phyloP scores from a whole-genome alignment of 2,113 vertebrate genomes.

The Accipiter cooperii region DNA sequence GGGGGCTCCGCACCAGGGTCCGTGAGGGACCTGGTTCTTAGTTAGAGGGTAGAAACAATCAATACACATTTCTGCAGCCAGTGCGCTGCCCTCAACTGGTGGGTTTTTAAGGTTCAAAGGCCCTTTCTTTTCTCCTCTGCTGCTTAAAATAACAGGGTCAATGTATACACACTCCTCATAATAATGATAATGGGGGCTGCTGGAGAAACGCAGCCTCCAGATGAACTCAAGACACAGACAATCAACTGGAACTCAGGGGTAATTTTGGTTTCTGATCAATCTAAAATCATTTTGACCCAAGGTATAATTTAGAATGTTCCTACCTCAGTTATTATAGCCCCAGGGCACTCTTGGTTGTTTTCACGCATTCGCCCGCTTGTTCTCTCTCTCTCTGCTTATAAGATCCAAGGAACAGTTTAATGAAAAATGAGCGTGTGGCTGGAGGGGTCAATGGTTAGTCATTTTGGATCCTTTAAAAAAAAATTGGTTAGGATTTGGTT shows the following conservation, averaged over 20 bases:
- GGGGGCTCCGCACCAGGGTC: accelerated
- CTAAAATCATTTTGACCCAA: conserved; percentile 65
- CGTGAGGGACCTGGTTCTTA: not conserved
- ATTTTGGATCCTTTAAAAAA: not conserved
- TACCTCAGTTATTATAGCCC: conserved; percentile 48
- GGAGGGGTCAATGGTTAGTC: conserved; percentile 47
- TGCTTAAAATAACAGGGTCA: not conserved
- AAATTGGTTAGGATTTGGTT: not conserved
- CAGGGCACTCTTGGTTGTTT: conserved; percentile 16
- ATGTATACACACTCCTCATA: not conserved
- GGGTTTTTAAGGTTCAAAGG: not conserved
- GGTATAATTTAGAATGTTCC: conserved; percentile 62
- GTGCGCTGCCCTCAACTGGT: not conserved
- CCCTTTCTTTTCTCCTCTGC: not conserved
- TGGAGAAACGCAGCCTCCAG: conserved; percentile 2
- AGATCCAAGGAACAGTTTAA: conserved; percentile 38
- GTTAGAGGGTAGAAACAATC: not conserved
- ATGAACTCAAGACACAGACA: conserved; percentile 44
- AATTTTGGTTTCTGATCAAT: conserved; percentile 62
- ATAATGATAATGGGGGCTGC: conserved; percentile 9
- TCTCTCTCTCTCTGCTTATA: conserved; percentile 18
- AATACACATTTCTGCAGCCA: accelerated
- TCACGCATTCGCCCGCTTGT: not conserved
- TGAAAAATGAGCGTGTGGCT: conserved; percentile 52
- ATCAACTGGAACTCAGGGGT: conserved; percentile 44